phyloP scores from a whole-genome alignment of 2,113 vertebrate species.

The Petromus typicus region DNA sequence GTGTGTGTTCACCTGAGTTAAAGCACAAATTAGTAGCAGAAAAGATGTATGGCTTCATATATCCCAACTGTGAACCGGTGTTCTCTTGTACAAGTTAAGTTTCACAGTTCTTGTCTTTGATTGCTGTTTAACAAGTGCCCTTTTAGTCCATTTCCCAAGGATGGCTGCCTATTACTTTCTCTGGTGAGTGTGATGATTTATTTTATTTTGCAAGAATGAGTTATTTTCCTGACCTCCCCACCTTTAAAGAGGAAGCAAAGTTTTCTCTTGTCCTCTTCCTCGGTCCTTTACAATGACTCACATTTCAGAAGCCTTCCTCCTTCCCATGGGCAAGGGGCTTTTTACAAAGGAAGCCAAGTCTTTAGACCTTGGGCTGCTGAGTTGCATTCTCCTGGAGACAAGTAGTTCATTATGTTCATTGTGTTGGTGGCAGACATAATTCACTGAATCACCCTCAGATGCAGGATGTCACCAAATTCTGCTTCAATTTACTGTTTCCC shows the following conservation, averaged over 20 bases:
- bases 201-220: conserved; percentile 34
- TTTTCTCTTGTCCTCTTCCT: background rate
- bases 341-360: conserved; percentile 34
- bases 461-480: conserved; percentile 72
- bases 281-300: background rate
- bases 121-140: background rate
- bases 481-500: conserved; percentile 65
- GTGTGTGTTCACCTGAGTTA: background rate
- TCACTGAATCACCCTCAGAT: conserved; percentile 76
- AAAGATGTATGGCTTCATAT: background rate
- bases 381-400: conserved; percentile 76
- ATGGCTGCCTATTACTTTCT: background rate
- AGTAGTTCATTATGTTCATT: conserved; percentile 70
- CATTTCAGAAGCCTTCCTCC: background rate
- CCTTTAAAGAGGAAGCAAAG: conserved; percentile 33
- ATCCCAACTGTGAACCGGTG: too few species aligned
- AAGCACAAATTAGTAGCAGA: background rate
- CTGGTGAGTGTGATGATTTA: conserved; percentile 7
- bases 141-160: background rate
- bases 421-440: conserved; percentile 79
- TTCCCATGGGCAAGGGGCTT: conserved; percentile 35
- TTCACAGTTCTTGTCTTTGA: background rate
- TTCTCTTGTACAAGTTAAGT: background rate
- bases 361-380: conserved; percentile 70
- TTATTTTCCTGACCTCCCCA: conserved; percentile 3